phyloP scores from a whole-genome alignment of 2,888 invertebrate species.

The Himalopsyche tibetana region DNA sequence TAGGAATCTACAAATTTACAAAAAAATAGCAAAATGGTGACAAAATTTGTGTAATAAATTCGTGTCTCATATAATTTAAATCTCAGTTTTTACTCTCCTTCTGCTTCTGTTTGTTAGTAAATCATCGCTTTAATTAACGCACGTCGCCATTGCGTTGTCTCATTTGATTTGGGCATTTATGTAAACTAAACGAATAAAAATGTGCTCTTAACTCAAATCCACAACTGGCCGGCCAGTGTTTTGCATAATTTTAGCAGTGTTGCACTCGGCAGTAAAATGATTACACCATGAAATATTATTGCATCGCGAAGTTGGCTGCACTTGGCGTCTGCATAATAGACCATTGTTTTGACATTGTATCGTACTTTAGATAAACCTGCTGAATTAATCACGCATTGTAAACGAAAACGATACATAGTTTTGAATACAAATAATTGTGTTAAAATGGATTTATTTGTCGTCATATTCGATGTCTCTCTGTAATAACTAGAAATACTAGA shows the following conservation, averaged over 20 bases:
- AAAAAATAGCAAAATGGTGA: too few species aligned
- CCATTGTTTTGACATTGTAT: slow-evolving; percentile 26
- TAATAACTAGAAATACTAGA: too few species aligned
- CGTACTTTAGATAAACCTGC: background rate
- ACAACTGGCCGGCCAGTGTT: background rate
- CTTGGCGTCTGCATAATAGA: background rate
- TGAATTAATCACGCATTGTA: slow-evolving; percentile 7
- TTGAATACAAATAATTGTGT: too few species aligned
- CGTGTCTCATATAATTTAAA: too few species aligned
- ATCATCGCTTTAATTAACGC: slow-evolving; percentile 16
- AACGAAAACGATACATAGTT: background rate
- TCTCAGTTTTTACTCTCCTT: background rate
- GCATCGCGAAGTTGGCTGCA: background rate
- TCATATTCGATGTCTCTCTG: too few species aligned
- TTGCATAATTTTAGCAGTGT: slow-evolving; percentile 8
- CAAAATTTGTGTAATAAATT: too few species aligned
- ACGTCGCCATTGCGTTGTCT: slow-evolving; percentile 9
- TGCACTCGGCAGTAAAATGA: slow-evolving; percentile 9
- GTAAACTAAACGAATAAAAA: slow-evolving; percentile 13
- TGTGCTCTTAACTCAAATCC: background rate
- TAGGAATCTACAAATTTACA: too few species aligned
- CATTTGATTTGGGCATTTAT: slow-evolving; percentile 19
- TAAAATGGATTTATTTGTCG: too few species aligned
- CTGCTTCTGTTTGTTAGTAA: background rate
- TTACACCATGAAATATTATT: slow-evolving; percentile 1